Conservation (phyloP, 2,888 invertebrate species). For the Blastobasis lacticolella region DNA sequence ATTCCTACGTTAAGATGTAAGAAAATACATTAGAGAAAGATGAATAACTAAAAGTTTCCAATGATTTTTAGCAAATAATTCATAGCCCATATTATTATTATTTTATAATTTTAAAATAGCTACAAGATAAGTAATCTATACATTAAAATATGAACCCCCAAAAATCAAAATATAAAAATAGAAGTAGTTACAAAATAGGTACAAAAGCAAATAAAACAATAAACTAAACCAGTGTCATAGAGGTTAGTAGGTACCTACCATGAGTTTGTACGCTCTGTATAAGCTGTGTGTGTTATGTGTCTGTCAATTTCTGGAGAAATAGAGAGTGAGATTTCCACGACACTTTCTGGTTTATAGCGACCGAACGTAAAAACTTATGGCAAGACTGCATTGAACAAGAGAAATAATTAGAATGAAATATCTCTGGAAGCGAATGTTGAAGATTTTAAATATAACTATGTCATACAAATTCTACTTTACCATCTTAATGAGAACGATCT, state of each 20-base stretch:
- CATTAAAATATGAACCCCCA: constrained; percentile 10
- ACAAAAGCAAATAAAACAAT: constrained; percentile 2
- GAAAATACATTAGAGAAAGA: neutral
- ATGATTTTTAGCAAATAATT: constrained; percentile 10
- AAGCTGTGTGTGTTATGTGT: too few species aligned
- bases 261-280: too few species aligned
- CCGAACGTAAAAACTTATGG: too few species aligned
- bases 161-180: constrained; percentile 14
- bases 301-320: too few species aligned
- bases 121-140: constrained; percentile 12
- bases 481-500: constrained; percentile 23
- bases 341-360: too few species aligned
- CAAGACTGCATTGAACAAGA: neutral
- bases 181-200: constrained; percentile 6
- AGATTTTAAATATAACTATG: constrained; percentile 7
- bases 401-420: neutral
- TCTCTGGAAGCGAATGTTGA: constrained; percentile 8
- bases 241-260: neutral
- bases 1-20: neutral
- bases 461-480: constrained; percentile 18
- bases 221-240: neutral
- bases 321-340: too few species aligned
- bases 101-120: neutral
- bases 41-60: constrained; percentile 3
- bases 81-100: constrained; percentile 23